A percentile compares a stretch with the other conserved stretches of the same genome.
These are phyloP conservation scores for Conopomorpha cramerella DNA, from an alignment of 1,140 invertebrate species.

Conservation along the genomic window DNA sequence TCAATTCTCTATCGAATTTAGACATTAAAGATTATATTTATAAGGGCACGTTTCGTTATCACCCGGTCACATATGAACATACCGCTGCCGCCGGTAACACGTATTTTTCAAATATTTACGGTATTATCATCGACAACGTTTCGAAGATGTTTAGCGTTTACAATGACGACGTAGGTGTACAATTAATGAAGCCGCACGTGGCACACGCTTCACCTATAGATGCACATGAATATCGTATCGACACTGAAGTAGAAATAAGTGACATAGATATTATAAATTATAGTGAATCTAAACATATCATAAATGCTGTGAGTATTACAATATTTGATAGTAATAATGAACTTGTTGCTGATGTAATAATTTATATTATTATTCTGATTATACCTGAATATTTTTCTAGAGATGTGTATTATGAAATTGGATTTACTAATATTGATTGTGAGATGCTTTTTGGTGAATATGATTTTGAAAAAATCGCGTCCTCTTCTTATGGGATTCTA, in stretches of 20 bases:
- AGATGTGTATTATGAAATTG: conserved; percentile 49
- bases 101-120: no score
- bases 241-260: conserved; percentile 25
- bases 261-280: conserved; percentile 38
- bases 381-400: conserved; percentile 60
- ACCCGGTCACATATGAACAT: no score
- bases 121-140: no score
- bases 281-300: conserved; percentile 53
- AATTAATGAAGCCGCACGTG: conserved; percentile 29
- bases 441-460: conserved; percentile 48
- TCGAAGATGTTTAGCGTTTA: no score
- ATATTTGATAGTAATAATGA: conserved; percentile 53
- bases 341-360: conserved; percentile 48
- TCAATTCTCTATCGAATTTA: conserved; percentile 49
- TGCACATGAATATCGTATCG: conserved; percentile 31
- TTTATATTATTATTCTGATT: no score
- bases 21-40: conserved; percentile 11
- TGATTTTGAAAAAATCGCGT: conserved; percentile 50
- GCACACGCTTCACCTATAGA: conserved; percentile 44
- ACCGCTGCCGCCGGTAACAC: no score
- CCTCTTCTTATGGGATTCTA: conserved; percentile 54
- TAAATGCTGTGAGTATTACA: conserved; percentile 57
- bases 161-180: no score
- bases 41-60: no score
- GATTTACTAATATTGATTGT: conserved; percentile 34